Evolutionary conservation across 1,140 invertebrate species (phyloP), one percentile per base, ranked within the genome.

Genomic region (Xylocopa sonorina): DNA sequence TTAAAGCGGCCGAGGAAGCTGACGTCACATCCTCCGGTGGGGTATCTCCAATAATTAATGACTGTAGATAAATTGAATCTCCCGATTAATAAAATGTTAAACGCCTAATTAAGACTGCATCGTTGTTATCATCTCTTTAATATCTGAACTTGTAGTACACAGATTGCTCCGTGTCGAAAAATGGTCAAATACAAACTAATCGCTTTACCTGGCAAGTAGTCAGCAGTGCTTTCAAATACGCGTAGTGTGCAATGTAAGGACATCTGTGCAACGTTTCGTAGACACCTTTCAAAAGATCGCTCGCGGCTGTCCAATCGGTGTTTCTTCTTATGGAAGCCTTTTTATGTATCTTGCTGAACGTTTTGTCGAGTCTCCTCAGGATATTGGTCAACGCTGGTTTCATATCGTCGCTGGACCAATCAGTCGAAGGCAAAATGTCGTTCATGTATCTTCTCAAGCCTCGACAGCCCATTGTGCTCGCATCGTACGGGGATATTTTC

Each of bases 401-500:
- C 90, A 99, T 95, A 1, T 97, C 95, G 90, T 99, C 99, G 87
- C 98, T 97, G 0, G 98, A 96, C 99, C 99, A 99, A 89, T 99
- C 98, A 0, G 98, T 98, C 1, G 97, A 96, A 0, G 99, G 98
- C 58, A 99, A 92, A 80, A 99, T 96, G 85, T 98, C 96, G 78
- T 96, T 97, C 97, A 99, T 99, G 89, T 99, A 99, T 46, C 96
- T 94, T 87, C 98, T 96, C 0, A 99, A 91, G 0, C 98, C 99
- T 60, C 96, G 95, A 89, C 98, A 99, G 0, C 95, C 96, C 97
- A 99, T 99, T 0, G 98, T 99, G 62, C 96, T 95, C 0, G 98
- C 96, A 93, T 99, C 99, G 91, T 99, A 99, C 0, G 99, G 98
- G 0, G 98, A 98, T 16, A 99, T 96, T 94, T 99, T 99, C 3